Base-by-base conservation (phyloP, 2,797 vertebrate species). In the Ispidina picta region DNA sequence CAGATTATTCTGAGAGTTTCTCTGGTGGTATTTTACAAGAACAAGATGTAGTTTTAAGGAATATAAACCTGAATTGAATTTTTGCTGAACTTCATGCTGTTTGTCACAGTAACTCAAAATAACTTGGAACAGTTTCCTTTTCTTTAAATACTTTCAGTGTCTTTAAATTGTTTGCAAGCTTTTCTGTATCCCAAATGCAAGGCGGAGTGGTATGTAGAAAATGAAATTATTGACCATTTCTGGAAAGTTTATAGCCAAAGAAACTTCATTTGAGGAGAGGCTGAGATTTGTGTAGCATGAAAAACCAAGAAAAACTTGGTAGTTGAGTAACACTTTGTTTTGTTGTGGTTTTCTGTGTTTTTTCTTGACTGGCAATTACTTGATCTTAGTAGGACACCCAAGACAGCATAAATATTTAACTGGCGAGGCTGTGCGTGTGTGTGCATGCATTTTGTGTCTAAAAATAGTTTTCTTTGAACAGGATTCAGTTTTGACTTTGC, bases 391-490 rank as follows among this genome's bases (percentile, higher is more conserved):
- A 78, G 90, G 91, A 79, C 68, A 68, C 23, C 44, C 73, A 88
- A 31, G 74, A 54, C 64, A 68, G 37, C 59, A 70, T 90, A 75
- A 90, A 95, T 92, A 70, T 87, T 89, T 89, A 84, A 93, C 41
- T 51, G 37, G 65, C 68, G 89, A 65, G 79, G 76, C 82, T 64
- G 11, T 74, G 79, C 1, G 0, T 92, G 66, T 80, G 84, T 5
- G 6, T 86, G 71, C 68, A n/a, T 84, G 68, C 49, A 39, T 94
- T 89, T 93, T 58, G 71, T 39, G 48, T 58, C 93, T 93, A 95
- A 93, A 93, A 93, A 91, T 92, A 95, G 74, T 64, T 86, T 86
- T 56, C 74, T 88, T 94, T 93, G 88, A 94, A 84, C 43, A 62
- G 71, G 54, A 71, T 89, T 94, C 60, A 88, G 2, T 82, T 92